Evolutionary conservation across 2,888 invertebrate species (phyloP), one percentile per base, ranked within the genome.

Genomic region (Cheilosia vernalis): DNA sequence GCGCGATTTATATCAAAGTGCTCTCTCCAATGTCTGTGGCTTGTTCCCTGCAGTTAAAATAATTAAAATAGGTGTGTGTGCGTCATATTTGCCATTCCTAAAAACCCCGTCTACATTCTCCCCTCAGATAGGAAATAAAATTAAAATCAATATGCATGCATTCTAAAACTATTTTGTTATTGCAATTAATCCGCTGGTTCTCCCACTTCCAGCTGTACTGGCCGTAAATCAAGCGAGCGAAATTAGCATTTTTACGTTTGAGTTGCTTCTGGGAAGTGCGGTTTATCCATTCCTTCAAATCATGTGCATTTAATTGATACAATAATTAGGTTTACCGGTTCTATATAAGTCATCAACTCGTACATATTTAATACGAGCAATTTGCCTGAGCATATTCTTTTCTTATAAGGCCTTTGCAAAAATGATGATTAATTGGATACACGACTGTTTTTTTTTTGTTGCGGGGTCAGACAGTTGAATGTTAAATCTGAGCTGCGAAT

Each of bases 261-360:
- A 73, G 15, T 55, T 9, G 13, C 10, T 73, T 64, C 63, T 47
- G 55, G 55, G 63, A 64, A 64, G 55, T 73, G 55, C 55, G 73
- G 15, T 73, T 73, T 73, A 40, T 55, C 63, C 63, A 47, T 33
- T 53, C 63, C 53, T 63, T 21, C n/a, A 44, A 21, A 33, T 33
- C 21, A 27, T 30, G 66, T 42, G 15, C 19, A 56, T 44, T 17
- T n/a, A 21, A n/a, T 56, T 10, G 21, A 24, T 44, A 33, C 56
- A 49, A 44, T 17, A 44, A 42, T 24, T 6, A 7, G 27, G 24
- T 13, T 53, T 27, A 42, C 53, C 42, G 24, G 66, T 67, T 42
- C 51, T 17, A 66, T 37, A 1, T 2, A 17, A 53, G 19, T 6
- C 15, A 53, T 53, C 27, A 15, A 51, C 24, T 13, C 13, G 15